Evolutionary conservation across 1,140 invertebrate genomes (phyloP), one percentile per base, ranked within the genome.

Genomic region (Trichonephila clavipes): DNA sequence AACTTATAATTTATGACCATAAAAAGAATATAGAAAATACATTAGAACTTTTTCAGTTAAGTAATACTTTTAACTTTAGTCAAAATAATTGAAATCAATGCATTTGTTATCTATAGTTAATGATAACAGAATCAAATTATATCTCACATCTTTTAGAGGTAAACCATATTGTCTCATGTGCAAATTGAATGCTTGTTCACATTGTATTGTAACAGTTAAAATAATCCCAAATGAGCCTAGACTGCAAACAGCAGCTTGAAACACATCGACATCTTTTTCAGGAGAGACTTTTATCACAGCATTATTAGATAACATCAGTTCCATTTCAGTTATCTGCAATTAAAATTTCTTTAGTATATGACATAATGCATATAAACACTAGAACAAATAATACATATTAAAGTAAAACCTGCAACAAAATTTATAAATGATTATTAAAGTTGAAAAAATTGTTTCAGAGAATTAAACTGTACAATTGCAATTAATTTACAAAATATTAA

Each of bases 151-250:
- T 87, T 95, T 94, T 44, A 96, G 92, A 61, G 94, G 94, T 18
- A 94, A 92, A 3, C 95, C 94, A 94, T 95, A 95, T 72, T 95
- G 95, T 44, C 85, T 94, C 62, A 95, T 94, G 62, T 95, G 94
- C 1, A 96, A 95, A 88, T 95, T 95, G 94, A 95, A 96, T 51
- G 95, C 95, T 51, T 94, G 94, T 94, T 96, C 95, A 95, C 95
- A 96, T 94, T 96, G 95, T 34, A 95, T 88, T 18, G 95, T 96
- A 21, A 96, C 94, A 19, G 61, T 95, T 16, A 96, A 51, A 62
- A 96, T 96, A 24, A 96, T 95, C n/a, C 96, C 96, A 82, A 96
- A 82, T 12, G 95, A 94, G 1, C 96, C 96, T 12, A 96, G 93
- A 90, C 95, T 95, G 87, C 95, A 95, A 16, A 94, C 81, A n/a